phyloP scores from a whole-genome alignment of 2,797 vertebrate genomes.

The Lateolabrax maculatus region DNA sequence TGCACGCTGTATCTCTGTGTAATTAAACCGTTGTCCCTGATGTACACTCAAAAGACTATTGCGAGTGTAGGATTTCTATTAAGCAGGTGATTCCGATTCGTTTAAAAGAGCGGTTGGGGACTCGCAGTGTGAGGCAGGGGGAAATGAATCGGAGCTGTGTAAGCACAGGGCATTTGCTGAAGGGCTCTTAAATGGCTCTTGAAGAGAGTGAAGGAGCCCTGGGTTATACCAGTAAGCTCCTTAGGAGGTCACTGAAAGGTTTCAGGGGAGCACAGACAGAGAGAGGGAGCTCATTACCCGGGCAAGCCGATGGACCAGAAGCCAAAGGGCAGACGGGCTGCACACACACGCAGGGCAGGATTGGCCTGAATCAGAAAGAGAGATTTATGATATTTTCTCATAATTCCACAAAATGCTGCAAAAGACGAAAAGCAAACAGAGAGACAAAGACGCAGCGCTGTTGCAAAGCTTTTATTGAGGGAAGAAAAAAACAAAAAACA shows the following conservation, averaged over 20 bases:
- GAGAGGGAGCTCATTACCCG: conserved; percentile 66
- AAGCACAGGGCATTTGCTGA: conserved; percentile 36
- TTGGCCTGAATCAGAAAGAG: conserved; percentile 6
- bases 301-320: conserved; percentile 29
- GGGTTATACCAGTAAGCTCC: conserved; percentile 36
- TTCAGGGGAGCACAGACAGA: conserved; percentile 24
- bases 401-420: conserved; percentile 10
- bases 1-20: conserved; percentile 36
- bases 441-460: conserved; percentile 32
- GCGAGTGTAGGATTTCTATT: conserved; percentile 61
- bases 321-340: conserved; percentile 45
- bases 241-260: conserved; percentile 56
- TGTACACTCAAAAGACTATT: conserved; percentile 44
- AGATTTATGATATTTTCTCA: conserved; percentile 6
- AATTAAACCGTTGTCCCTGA: conserved; percentile 67
- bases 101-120: conserved; percentile 51
- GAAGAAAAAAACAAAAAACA: conserved; percentile 46
- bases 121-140: conserved; percentile 21
- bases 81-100: conserved; percentile 63
- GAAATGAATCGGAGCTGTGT: conserved; percentile 52
- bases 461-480: conserved; percentile 82
- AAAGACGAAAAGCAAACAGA: conserved; percentile 31
- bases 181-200: conserved; percentile 66
- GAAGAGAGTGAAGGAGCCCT: conserved; percentile 47
- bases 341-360: not conserved